These are phyloP conservation scores for Zootermopsis nevadensis DNA, from an alignment of 2,888 invertebrate genomes.

Conservation along the genomic window DNA sequence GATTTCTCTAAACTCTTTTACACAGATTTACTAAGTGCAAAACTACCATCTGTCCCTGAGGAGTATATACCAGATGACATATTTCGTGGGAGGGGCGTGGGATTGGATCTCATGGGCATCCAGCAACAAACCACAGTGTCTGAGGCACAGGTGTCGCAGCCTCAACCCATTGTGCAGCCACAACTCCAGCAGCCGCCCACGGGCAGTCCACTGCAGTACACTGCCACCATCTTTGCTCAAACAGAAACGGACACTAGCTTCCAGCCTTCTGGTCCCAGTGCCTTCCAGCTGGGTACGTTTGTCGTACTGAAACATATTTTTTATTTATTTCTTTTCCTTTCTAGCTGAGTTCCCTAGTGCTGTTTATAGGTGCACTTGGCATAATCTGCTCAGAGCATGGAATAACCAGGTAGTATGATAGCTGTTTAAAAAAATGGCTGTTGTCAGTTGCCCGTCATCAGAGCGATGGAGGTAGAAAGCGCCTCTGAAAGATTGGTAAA, in stretches of 20 bases:
- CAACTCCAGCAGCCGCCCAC: constrained; percentile 23
- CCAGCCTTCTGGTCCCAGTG: constrained; percentile 45
- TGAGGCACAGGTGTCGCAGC: constrained; percentile 37
- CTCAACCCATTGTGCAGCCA: constrained; percentile 41
- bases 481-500: too few relatives aligned
- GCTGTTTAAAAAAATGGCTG: too few relatives aligned
- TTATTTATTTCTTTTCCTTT: too few relatives aligned
- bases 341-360: too few relatives aligned
- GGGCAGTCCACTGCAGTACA: constrained; percentile 58
- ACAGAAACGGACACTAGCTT: constrained; percentile 53
- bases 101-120: constrained; percentile 28
- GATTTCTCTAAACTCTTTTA: constrained; percentile 34
- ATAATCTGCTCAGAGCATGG: too few relatives aligned
- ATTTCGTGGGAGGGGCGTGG: constrained; percentile 20
- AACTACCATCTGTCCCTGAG: constrained; percentile 72
- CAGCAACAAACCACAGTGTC: constrained; percentile 1
- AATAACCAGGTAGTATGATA: too few relatives aligned
- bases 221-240: constrained; percentile 61
- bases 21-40: constrained; percentile 68
- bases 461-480: too few relatives aligned
- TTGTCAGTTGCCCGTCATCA: too few relatives aligned
- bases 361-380: too few relatives aligned
- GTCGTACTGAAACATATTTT: too few relatives aligned
- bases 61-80: constrained; percentile 60
- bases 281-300: constrained; percentile 39